A percentile compares a stretch with the other conserved stretches of the same genome.
phyloP scores from a whole-genome alignment of 2,888 invertebrate genomes.

The Mythimna albipuncta region DNA sequence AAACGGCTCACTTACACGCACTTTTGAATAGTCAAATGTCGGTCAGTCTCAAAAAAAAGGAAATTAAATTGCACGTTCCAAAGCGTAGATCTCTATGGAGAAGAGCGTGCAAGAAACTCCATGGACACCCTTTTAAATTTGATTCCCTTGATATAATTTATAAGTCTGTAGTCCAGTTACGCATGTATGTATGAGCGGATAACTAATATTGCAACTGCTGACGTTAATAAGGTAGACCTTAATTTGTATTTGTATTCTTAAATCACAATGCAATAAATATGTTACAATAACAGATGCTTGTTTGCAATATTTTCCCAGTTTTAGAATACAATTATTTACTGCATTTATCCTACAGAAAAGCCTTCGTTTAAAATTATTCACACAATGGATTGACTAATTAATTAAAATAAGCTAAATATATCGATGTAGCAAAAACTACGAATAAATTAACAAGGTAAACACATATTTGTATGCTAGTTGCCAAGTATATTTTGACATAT shows the following conservation, averaged over 20 bases:
- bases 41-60: no score
- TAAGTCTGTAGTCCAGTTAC: background rate
- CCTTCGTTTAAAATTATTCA: background rate
- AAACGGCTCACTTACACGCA: no score
- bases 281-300: background rate
- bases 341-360: background rate
- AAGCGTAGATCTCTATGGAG: no score
- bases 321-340: background rate
- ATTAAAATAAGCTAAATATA: background rate
- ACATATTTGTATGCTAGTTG: background rate
- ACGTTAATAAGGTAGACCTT: no score
- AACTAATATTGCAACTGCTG: no score
- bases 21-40: no score
- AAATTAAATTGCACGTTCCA: no score
- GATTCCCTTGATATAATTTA: background rate
- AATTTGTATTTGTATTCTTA: no score
- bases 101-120: no score
- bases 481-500: background rate
- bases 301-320: conserved; percentile 7
- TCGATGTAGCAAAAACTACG: background rate
- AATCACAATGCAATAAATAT: background rate
- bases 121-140: no score
- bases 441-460: conserved; percentile 1
- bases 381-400: conserved; percentile 5
- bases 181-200: background rate